Percentiles rank a stretch among this genome's conserved stretches.
These are phyloP conservation scores for Conomelus anceps DNA, from an alignment of 2,888 invertebrate genomes.

Conservation along the genomic window DNA sequence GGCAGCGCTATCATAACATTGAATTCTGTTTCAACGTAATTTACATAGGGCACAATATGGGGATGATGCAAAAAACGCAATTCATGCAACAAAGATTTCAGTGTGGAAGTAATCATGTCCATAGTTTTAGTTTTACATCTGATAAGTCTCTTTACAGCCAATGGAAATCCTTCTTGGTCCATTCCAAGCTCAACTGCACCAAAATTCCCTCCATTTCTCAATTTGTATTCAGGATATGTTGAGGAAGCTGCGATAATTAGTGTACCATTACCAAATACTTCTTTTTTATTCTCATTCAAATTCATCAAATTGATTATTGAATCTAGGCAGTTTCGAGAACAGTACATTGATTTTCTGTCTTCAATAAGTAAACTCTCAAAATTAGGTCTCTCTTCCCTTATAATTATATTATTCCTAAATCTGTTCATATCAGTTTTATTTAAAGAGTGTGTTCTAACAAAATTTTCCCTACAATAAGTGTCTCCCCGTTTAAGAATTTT, in stretches of 20 bases:
- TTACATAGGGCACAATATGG: slow-evolving; percentile 16
- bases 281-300: slow-evolving; percentile 12
- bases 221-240: slow-evolving; percentile 20
- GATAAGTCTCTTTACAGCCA: slow-evolving; percentile 11
- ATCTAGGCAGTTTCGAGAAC: not conserved
- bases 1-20: not conserved
- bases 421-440: not conserved
- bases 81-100: not conserved
- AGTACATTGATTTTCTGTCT: not conserved
- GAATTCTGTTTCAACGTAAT: not conserved
- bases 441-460: not conserved
- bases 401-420: not conserved
- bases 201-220: slow-evolving; percentile 38
- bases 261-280: slow-evolving; percentile 9
- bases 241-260: not conserved
- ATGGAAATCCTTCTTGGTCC: slow-evolving; percentile 33
- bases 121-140: slow-evolving; percentile 9
- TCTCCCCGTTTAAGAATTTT: not conserved
- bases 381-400: not conserved
- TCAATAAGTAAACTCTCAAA: not conserved
- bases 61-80: not conserved
- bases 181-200: slow-evolving; percentile 42
- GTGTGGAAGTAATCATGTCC: not conserved
- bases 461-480: not conserved
- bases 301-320: not conserved